Evolutionary conservation across 2,113 vertebrate species (phyloP).

Genomic region (Mormoops blainvillei): DNA sequence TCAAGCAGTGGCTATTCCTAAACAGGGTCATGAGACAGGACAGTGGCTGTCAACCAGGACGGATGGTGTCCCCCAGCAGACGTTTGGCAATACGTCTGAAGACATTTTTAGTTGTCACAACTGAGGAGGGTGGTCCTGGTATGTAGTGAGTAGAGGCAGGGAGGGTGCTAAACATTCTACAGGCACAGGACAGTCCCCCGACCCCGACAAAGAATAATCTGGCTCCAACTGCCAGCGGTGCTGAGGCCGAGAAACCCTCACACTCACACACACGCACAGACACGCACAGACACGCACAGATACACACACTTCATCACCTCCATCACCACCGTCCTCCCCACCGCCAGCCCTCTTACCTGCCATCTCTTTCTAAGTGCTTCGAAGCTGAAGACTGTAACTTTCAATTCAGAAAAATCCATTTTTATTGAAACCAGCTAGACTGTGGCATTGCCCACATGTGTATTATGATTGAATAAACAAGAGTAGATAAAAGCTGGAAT

Average conservation of each 20-base stretch:
- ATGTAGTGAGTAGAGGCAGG: too few relatives aligned
- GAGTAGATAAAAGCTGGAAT: not conserved
- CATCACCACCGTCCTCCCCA: not conserved
- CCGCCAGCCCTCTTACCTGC: not conserved
- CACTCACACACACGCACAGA: not conserved
- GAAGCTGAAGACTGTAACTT: not conserved
- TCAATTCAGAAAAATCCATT: not conserved
- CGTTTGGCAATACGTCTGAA: not conserved
- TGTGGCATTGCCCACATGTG: not conserved
- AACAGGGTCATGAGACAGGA: not conserved
- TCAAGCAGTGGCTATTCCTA: not conserved
- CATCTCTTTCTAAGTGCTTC: not conserved
- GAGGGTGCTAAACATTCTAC: not conserved
- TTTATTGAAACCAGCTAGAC: not conserved
- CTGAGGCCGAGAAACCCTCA: not conserved
- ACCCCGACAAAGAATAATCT: not conserved
- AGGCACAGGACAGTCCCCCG: rapidly evolving
- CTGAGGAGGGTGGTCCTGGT: not conserved
- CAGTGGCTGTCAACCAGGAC: not conserved
- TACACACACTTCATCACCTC: not conserved
- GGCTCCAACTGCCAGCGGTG: not conserved
- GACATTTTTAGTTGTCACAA: not conserved
- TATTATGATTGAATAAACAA: not conserved
- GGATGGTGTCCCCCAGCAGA: rapidly evolving
- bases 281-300: not conserved